Evolutionary conservation across 2,888 invertebrate species (phyloP).

Genomic region (Drosophila macrothrix): DNA sequence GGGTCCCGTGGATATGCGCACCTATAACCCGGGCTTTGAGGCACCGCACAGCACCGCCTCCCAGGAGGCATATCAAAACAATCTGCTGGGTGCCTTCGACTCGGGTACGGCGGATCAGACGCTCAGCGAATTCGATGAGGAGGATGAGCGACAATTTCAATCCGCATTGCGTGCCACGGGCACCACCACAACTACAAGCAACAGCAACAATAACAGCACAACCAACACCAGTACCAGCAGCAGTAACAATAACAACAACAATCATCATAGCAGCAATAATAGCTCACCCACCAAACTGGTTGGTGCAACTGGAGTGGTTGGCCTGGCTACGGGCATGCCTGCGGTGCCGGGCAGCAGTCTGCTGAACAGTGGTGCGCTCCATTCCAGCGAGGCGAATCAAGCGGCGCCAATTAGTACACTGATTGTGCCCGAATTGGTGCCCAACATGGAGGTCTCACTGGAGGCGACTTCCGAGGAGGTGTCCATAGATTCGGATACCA

Average conservation of each 20-base stretch:
- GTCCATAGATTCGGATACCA: slow-evolving; percentile 85
- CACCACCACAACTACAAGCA: slow-evolving; percentile 75
- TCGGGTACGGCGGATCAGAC: slow-evolving; percentile 90
- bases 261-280: slow-evolving; percentile 19
- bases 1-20: slow-evolving; percentile 95
- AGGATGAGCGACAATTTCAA: slow-evolving; percentile 91
- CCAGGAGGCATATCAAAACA: slow-evolving; percentile 87
- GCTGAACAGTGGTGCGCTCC: slow-evolving; percentile 52
- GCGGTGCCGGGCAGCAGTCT: slow-evolving; percentile 39
- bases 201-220: slow-evolving; percentile 11
- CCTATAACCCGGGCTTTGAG: slow-evolving; percentile 88
- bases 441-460: slow-evolving; percentile 81
- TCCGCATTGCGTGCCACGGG: slow-evolving; percentile 88
- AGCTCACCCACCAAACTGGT: slow-evolving; percentile 59
- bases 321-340: slow-evolving; percentile 10
- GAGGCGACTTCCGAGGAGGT: slow-evolving; percentile 85
- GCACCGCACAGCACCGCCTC: slow-evolving; percentile 85
- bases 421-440: slow-evolving; percentile 75
- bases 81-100: slow-evolving; percentile 89
- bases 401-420: slow-evolving; percentile 39
- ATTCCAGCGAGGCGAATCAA: slow-evolving; percentile 70
- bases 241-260: background rate
- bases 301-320: background rate
- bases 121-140: slow-evolving; percentile 91
- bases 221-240: slow-evolving; percentile 15